A percentile compares a stretch with the other conserved stretches of the same genome.
Evolutionary conservation across 2,888 invertebrate species (phyloP).

Genomic region (Polymixis flavicincta): DNA sequence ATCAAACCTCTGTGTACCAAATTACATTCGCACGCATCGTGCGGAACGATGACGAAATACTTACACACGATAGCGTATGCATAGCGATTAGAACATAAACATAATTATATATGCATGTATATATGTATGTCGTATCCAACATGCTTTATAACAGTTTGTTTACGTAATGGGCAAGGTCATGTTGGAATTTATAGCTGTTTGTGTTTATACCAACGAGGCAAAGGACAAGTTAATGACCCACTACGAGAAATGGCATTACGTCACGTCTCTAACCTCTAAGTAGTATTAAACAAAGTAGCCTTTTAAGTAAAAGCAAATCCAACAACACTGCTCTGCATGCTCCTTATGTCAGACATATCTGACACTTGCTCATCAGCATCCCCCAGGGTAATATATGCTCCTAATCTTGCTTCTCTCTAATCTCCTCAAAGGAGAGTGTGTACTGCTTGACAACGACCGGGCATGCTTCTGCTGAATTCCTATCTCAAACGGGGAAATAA

Average conservation of each 20-base stretch:
- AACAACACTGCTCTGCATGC: slow-evolving; percentile 91
- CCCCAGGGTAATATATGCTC: slow-evolving; percentile 75
- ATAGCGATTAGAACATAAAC: not conserved
- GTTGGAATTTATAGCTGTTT: not conserved
- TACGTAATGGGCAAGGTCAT: slow-evolving; percentile 21
- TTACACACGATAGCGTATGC: not conserved
- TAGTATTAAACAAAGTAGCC: not conserved
- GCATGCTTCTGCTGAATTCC: slow-evolving; percentile 86
- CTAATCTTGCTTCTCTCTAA: no score
- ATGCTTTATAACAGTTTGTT: not conserved
- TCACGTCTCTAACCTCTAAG: not conserved
- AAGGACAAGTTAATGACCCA: not conserved
- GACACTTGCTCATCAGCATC: slow-evolving; percentile 87
- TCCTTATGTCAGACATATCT: slow-evolving; percentile 90
- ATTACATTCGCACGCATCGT: not conserved
- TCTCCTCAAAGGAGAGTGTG: slow-evolving; percentile 77
- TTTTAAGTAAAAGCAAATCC: slow-evolving; percentile 72
- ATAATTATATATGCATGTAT: not conserved
- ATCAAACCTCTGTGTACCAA: not conserved
- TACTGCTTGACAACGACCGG: slow-evolving; percentile 80
- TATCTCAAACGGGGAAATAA: slow-evolving; percentile 91
- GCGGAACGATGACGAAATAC: not conserved
- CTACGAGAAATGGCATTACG: not conserved
- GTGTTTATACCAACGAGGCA: not conserved
- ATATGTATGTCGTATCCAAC: not conserved